Evolutionary conservation across 2,113 vertebrate genomes (phyloP).

Genomic region (Rhea americana): DNA sequence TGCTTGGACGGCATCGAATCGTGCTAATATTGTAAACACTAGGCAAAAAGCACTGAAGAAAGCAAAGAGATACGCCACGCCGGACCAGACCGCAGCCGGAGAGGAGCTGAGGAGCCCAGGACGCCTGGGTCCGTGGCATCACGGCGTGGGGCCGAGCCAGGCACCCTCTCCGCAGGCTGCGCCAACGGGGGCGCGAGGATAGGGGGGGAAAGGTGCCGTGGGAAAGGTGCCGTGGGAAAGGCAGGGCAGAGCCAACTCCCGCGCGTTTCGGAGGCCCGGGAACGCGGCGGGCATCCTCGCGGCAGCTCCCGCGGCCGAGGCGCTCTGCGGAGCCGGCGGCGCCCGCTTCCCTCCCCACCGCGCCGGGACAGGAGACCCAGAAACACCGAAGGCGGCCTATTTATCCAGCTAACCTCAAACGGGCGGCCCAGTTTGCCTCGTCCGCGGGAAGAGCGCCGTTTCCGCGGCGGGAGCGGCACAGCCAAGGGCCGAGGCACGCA

Average conservation of each 20-base stretch:
- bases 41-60: neutral
- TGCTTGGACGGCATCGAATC: neutral
- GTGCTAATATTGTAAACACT: neutral
- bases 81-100: neutral
- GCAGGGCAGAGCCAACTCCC: no score
- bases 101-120: rapidly evolving
- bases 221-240: neutral
- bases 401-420: neutral
- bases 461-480: no score
- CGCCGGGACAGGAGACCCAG: neutral
- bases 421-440: neutral
- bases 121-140: neutral
- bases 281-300: neutral
- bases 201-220: neutral
- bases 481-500: neutral
- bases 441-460: neutral
- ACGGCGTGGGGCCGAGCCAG: neutral
- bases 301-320: no score
- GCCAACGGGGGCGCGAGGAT: no score
- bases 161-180: neutral
- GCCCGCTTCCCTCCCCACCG: neutral
- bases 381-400: neutral
- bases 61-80: neutral
- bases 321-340: neutral
- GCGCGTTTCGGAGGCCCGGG: neutral